These are phyloP conservation scores for Rhinogobius similis DNA, from an alignment of 2,113 vertebrate species.

Conservation along the genomic window DNA sequence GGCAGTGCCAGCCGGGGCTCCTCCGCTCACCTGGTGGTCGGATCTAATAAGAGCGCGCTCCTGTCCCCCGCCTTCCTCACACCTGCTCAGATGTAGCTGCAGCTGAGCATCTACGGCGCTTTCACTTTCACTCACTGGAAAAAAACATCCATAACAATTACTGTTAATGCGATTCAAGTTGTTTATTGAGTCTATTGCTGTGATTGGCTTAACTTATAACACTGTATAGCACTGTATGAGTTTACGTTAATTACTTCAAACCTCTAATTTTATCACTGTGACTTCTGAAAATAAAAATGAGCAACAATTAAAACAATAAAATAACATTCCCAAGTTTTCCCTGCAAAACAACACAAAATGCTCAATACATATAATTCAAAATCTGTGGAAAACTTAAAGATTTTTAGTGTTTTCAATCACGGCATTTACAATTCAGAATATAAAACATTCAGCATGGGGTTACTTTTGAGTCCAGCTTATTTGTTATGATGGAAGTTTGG, in stretches of 20 bases:
- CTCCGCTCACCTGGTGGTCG: constrained; percentile 72
- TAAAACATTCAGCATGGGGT: too few species aligned
- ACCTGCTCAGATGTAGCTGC: constrained; percentile 59
- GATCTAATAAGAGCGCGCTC: constrained; percentile 48
- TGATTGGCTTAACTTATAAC: too few species aligned
- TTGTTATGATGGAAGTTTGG: too few species aligned
- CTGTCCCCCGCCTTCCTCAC: constrained; percentile 43
- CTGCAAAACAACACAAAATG: too few species aligned
- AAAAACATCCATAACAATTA: background rate
- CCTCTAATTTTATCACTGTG: background rate
- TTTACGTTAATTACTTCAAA: too few species aligned
- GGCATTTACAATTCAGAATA: background rate
- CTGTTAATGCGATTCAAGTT: background rate
- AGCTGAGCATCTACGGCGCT: constrained; percentile 7
- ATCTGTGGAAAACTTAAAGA: background rate
- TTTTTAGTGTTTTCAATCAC: background rate
- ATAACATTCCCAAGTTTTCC: too few species aligned
- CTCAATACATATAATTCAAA: too few species aligned
- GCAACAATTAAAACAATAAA: too few species aligned
- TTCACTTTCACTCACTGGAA: background rate
- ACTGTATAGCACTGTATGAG: too few species aligned
- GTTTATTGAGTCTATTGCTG: background rate
- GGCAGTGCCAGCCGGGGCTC: constrained; percentile 52
- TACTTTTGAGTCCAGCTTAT: too few species aligned
- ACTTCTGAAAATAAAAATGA: background rate